phyloP scores from a whole-genome alignment of 2,888 invertebrate species.

The Lomographa bimaculata region DNA sequence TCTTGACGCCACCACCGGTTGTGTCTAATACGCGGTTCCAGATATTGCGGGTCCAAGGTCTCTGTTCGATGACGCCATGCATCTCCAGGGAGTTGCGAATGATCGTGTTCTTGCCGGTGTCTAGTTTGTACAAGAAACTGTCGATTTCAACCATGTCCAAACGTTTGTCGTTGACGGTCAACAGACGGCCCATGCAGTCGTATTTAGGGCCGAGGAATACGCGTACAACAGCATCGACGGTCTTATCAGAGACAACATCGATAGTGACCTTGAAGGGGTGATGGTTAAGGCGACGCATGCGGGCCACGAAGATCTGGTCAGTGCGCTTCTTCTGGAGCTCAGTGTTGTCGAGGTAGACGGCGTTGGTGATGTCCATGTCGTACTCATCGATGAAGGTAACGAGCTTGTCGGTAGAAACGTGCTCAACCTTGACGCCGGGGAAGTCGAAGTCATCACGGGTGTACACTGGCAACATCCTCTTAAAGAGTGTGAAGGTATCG shows the following conservation, averaged over 20 bases:
- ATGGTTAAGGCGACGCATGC: constrained; percentile 86
- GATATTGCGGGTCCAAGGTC: constrained; percentile 66
- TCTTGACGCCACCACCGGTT: constrained; percentile 75
- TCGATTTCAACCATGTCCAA: constrained; percentile 74
- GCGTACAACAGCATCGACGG: constrained; percentile 85
- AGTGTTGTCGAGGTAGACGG: constrained; percentile 73
- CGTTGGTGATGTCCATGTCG: constrained; percentile 86
- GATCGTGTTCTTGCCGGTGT: constrained; percentile 87
- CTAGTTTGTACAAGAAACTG: constrained; percentile 84
- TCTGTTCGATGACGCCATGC: constrained; percentile 85
- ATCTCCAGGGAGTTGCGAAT: constrained; percentile 87
- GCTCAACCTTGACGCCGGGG: constrained; percentile 86
- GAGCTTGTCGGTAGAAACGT: constrained; percentile 85
- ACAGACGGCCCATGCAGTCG: constrained; percentile 84
- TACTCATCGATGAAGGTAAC: constrained; percentile 88
- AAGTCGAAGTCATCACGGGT: constrained; percentile 83
- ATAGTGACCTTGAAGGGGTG: constrained; percentile 85
- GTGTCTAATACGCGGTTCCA: constrained; percentile 47
- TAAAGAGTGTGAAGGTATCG: constrained; percentile 83
- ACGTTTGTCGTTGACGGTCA: constrained; percentile 75
- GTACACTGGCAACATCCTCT: constrained; percentile 83
- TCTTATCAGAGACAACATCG: constrained; percentile 81
- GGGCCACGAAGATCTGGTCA: constrained; percentile 77
- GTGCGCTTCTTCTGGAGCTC: constrained; percentile 77
- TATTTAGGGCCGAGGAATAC: constrained; percentile 88